These are phyloP conservation scores for Abrostola triplasia DNA, from an alignment of 2,888 invertebrate species.

Conservation along the genomic window DNA sequence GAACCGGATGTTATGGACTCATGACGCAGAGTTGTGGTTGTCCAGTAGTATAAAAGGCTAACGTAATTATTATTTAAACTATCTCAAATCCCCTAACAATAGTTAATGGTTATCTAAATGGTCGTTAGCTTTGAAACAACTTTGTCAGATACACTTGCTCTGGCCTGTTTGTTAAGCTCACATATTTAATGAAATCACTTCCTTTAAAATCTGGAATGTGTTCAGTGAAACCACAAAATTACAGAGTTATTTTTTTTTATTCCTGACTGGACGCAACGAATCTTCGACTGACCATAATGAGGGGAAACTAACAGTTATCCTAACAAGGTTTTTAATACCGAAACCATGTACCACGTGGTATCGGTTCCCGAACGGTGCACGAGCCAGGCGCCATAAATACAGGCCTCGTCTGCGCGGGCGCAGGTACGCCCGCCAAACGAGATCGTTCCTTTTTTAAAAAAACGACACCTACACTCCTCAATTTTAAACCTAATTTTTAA, in stretches of 20 bases:
- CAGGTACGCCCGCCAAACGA: conserved; percentile 88
- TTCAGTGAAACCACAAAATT: conserved; percentile 30
- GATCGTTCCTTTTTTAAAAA: conserved; percentile 83
- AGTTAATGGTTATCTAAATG: too few relatives aligned
- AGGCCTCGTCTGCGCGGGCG: conserved; percentile 84
- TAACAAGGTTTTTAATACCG: conserved; percentile 82
- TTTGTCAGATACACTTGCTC: too few relatives aligned
- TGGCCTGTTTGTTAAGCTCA: neutral
- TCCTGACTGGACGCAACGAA: conserved; percentile 28
- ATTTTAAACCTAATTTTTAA: conserved; percentile 62
- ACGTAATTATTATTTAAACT: neutral
- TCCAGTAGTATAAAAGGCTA: neutral
- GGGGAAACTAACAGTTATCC: conserved; percentile 81
- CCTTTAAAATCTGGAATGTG: conserved; percentile 7
- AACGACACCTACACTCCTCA: conserved; percentile 53
- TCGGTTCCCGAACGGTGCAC: conserved; percentile 72
- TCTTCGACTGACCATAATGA: conserved; percentile 67
- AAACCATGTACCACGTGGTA: conserved; percentile 80
- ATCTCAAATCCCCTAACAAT: neutral
- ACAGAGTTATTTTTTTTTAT: conserved; percentile 30
- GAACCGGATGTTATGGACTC: neutral
- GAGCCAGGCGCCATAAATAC: conserved; percentile 87
- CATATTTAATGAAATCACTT: neutral
- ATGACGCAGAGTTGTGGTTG: conserved; percentile 1
- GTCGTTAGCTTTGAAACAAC: too few relatives aligned